A percentile compares a stretch with the other conserved stretches of the same genome.
These are phyloP conservation scores for Dysmachus trigonus DNA, from an alignment of 2,888 invertebrate species.

Conservation along the genomic window DNA sequence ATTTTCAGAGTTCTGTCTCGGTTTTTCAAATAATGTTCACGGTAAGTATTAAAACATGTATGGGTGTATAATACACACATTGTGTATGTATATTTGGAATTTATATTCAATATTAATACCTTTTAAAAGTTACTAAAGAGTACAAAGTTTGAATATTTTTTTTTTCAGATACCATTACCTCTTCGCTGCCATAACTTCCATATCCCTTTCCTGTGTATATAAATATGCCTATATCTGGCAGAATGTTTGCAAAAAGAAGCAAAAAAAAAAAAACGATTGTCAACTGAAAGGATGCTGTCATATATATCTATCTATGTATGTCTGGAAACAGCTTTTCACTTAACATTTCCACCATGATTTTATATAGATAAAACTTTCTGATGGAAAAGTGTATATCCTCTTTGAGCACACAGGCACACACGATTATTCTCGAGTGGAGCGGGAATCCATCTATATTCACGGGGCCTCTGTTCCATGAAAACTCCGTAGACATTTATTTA, in stretches of 20 bases:
- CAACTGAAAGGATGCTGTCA: not conserved
- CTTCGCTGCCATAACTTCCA: not conserved
- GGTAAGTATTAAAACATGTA: not conserved
- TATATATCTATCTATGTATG: not conserved
- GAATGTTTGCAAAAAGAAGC: not conserved
- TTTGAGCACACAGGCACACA: conserved; percentile 10
- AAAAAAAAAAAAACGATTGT: conserved; percentile 12
- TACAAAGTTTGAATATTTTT: not conserved
- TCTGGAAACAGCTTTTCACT: conserved; percentile 5
- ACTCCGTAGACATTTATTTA: conserved; percentile 18
- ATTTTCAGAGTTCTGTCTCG: not conserved
- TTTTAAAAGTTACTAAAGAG: not conserved
- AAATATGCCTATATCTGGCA: not conserved
- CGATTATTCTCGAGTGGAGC: not conserved
- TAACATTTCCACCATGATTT: conserved; percentile 8
- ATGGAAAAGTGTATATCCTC: conserved; percentile 21
- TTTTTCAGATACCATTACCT: not conserved
- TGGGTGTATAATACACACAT: too few relatives aligned
- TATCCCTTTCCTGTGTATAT: not conserved
- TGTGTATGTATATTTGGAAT: not conserved
- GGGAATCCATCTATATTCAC: conserved; percentile 13
- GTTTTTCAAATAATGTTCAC: not conserved
- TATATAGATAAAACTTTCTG: conserved; percentile 1
- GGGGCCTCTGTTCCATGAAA: not conserved
- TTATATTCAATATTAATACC: not conserved